A percentile compares a stretch with the other conserved stretches of the same genome.
Conservation (phyloP, 2,113 vertebrate genomes). For the Mormoops blainvillei region DNA sequence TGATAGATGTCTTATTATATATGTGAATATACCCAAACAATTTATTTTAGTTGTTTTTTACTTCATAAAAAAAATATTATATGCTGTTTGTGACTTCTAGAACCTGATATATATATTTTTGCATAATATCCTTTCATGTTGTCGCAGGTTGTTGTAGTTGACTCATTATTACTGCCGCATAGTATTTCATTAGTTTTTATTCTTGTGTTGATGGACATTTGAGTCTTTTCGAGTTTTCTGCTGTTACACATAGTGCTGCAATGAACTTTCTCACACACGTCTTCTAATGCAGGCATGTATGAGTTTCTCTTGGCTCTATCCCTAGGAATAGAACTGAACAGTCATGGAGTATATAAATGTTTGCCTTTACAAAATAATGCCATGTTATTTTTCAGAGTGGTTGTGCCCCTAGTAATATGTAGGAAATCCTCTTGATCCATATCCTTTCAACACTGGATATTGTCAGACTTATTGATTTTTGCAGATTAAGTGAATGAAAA, state of each 20-base stretch:
- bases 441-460: neutral
- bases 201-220: neutral
- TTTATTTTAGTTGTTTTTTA: neutral
- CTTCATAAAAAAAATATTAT: neutral
- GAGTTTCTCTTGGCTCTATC: neutral
- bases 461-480: conserved; percentile 17
- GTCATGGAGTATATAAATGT: neutral
- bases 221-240: neutral
- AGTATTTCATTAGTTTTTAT: neutral
- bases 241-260: neutral
- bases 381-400: neutral
- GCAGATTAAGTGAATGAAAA: neutral
- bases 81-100: neutral
- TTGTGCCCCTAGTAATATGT: neutral
- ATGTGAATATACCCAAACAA: neutral
- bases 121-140: neutral
- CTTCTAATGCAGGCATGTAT: neutral
- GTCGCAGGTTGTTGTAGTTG: neutral
- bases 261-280: neutral
- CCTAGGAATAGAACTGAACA: neutral
- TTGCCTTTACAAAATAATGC: neutral
- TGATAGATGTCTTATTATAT: neutral
- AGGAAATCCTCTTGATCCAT: neutral
- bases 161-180: neutral
- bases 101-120: neutral